Base-by-base conservation (phyloP, 2,113 vertebrate species). In the Tupaia tana region DNA sequence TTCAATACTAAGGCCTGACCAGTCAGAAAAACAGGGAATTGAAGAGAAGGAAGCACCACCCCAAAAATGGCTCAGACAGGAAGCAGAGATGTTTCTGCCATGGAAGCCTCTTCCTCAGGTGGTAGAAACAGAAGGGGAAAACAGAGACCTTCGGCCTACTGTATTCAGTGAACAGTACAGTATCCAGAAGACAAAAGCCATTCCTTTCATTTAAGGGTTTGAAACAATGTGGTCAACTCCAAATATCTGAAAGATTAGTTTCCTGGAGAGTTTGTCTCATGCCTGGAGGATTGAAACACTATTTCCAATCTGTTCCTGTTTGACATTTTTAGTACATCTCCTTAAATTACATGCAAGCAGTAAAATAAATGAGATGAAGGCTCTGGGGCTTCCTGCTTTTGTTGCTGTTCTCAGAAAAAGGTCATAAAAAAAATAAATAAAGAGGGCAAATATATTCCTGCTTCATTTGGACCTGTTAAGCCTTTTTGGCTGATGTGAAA, bases 341-440 rank as follows among this genome's bases (percentile, higher is more conserved):
- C 90, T 97, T 95, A 97, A 98, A 98, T 98, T 97, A 98, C 89
- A 86, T 97, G 91, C 96, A 98, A 96, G 95, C 87, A 96, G 90
- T 91, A 89, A 98, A 98, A 97, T 96, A 97, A 98, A 96, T 97
- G 96, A 95, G 96, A 97, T 95, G 95, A 93, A 96, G 86, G 67
- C 95, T 95, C 80, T 86, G n/a, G 94, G 86, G 92, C 73, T 89
- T 88, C 81, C 94, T 95, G 59, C 73, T 95, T 96, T 96, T 96
- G 74, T 97, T 96, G 58, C 54, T 96, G 92, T 96, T 98, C 73
- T 98, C 93, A 97, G 95, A 96, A 90, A 67, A 56, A 78, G 52
- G 67, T 97, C 43, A 43, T 43, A 84, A 66, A 79, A 96, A 95
- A 95, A 89, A n/a, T n/a, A 90, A 92, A 84, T 70, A 90, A 92